Base-by-base conservation (phyloP, 2,113 vertebrate genomes). In the Zosterops hypoxanthus region DNA sequence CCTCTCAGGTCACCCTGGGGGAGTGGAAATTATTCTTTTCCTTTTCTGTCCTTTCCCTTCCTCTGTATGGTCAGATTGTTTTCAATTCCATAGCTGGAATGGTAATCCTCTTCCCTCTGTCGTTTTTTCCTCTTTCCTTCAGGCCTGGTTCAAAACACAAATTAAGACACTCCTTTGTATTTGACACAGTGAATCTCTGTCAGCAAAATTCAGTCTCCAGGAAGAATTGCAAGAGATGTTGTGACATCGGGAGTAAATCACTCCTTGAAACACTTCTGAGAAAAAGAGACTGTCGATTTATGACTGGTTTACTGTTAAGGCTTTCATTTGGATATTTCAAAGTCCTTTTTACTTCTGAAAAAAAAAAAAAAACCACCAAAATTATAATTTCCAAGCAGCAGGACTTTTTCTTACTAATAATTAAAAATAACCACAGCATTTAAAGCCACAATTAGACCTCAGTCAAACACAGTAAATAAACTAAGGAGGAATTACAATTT, bases 171-270 rank as follows among this genome's bases (percentile, higher is more conserved):
- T 65, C 46, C 82, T 92, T 75, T 65, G 21, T 61, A n/a, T 69
- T 70, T 82, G 53, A 64, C 63, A 29, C 8, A 69, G 13, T 14
- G 17, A 91, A 42, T 9, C 50, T 70, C 17, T 50, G 61, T 79
- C 87, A 84, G 86, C 52, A 86, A 86, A 83, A 93, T 41, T 18
- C 0, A 0, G 19, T 57, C 76, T 86, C 47, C 29, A 50, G 21
- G 17, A 76, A 66, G 56, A 79, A 49, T 12, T 26, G 24, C 65
- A 66, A 59, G 39, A 81, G 42, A 34, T 77, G n/a, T 56, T 72
- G 49, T 80, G 89, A 80, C 47, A 91, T 79, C 60, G 63, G 42
- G 14, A 82, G 55, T 57, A 92, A 94, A 92, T 87, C 53, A 84
- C 25, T 42, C 41, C 28, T 61, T 69, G 31, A 94, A 95, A 75